Conservation (phyloP, 2,113 vertebrate genomes). For the Apaloderma vittatum region DNA sequence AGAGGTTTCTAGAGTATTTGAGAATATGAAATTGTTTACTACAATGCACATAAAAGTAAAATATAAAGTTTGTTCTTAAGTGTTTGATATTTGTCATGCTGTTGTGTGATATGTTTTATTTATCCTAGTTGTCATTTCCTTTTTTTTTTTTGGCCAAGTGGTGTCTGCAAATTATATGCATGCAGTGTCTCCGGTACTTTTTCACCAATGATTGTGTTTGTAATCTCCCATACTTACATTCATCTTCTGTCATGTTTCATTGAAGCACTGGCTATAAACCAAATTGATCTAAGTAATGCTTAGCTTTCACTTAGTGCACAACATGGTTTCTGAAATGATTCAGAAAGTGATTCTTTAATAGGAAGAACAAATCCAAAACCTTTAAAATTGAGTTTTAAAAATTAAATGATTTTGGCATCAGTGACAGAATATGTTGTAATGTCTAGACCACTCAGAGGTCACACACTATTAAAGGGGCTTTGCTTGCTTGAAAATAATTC, state of each 20-base stretch:
- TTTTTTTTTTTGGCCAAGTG: not conserved
- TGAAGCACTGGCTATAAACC: not conserved
- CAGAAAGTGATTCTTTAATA: not conserved
- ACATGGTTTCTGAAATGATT: not conserved
- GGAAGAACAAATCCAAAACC: not conserved
- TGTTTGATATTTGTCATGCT: not conserved
- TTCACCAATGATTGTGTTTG: not conserved
- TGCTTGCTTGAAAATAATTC: not conserved
- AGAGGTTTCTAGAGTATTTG: not conserved
- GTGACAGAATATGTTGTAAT: slow-evolving; percentile 29
- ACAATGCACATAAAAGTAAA: not conserved
- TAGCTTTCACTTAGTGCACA: not conserved
- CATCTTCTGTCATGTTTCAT: not conserved
- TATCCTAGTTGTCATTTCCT: not conserved
- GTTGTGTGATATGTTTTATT: not conserved
- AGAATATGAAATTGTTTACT: not conserved
- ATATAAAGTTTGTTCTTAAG: not conserved
- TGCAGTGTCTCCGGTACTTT: not conserved
- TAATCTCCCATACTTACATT: not conserved
- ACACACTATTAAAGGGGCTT: not conserved
- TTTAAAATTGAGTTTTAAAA: slow-evolving; percentile 35
- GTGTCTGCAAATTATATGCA: not conserved
- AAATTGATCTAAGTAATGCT: not conserved
- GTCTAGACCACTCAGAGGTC: slow-evolving; percentile 32
- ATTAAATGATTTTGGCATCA: not conserved